These are phyloP conservation scores for Crotophaga sulcirostris DNA, from an alignment of 2,113 vertebrate genomes.

Conservation along the genomic window DNA sequence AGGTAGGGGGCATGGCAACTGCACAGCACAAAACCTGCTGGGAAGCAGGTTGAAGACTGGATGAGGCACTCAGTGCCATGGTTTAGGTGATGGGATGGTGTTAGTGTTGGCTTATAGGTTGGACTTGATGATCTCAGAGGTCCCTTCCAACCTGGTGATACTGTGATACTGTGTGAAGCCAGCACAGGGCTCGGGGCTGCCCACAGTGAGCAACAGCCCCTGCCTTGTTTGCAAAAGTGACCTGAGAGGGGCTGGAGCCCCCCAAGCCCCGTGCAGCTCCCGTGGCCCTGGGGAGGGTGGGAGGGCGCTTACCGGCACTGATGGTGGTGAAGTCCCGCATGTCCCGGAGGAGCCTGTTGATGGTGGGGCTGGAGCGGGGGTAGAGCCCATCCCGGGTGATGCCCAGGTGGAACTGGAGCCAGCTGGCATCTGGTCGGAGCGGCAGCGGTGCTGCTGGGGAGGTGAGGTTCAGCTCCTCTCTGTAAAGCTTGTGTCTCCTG, in stretches of 20 bases:
- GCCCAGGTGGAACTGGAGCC: conserved; percentile 92
- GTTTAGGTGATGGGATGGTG: too few species aligned
- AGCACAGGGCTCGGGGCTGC: neutral
- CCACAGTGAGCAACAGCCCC: rapidly evolving
- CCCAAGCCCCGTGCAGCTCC: neutral
- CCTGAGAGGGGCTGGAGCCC: neutral
- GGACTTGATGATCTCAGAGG: too few species aligned
- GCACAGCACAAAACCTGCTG: neutral
- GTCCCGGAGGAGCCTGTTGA: conserved; percentile 81
- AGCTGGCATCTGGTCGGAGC: conserved; percentile 79
- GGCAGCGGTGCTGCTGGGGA: neutral
- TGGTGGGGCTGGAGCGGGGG: conserved; percentile 72
- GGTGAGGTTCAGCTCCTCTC: conserved; percentile 69
- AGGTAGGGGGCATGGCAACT: neutral
- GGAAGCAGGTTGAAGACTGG: too few species aligned
- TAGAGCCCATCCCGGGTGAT: conserved; percentile 88
- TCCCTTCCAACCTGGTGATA: too few species aligned
- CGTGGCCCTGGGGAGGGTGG: neutral
- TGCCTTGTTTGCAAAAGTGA: neutral
- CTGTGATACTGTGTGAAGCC: too few species aligned
- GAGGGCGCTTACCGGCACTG: conserved; percentile 78
- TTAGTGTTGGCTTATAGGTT: too few species aligned
- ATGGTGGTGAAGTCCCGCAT: conserved; percentile 76
- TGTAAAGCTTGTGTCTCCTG: conserved; percentile 71
- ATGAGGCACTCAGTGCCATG: too few species aligned